A percentile compares a stretch with the other conserved stretches of the same genome.
phyloP scores from a whole-genome alignment of 2,888 invertebrate species.

The Crioceris asparagi region DNA sequence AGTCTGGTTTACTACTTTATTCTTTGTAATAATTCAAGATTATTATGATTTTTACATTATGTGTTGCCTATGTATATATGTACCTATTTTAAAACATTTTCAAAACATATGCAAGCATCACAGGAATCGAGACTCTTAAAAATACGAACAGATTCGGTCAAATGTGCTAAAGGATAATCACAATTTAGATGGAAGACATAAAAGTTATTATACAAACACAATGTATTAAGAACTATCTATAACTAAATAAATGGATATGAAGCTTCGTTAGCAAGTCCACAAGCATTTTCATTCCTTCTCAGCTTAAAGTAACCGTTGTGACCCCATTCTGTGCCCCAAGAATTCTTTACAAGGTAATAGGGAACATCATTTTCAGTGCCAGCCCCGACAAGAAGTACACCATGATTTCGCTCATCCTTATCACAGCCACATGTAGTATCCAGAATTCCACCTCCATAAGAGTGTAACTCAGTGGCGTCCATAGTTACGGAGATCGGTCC shows the following conservation, averaged over 20 bases:
- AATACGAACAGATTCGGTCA: too few relatives aligned
- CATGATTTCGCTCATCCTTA: slow-evolving; percentile 57
- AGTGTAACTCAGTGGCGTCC: slow-evolving; percentile 80
- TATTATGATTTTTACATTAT: too few relatives aligned
- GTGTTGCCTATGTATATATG: too few relatives aligned
- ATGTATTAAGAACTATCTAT: too few relatives aligned
- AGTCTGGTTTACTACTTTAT: too few relatives aligned
- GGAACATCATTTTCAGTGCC: slow-evolving; percentile 44
- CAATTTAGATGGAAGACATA: too few relatives aligned
- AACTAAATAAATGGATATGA: not conserved
- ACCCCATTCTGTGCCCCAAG: slow-evolving; percentile 40
- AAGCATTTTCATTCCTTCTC: slow-evolving; percentile 49
- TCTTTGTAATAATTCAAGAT: too few relatives aligned
- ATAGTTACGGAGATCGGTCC: slow-evolving; percentile 82
- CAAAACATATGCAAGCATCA: too few relatives aligned
- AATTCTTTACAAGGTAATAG: slow-evolving; percentile 59
- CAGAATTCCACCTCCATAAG: slow-evolving; percentile 68
- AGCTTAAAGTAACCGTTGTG: slow-evolving; percentile 24
- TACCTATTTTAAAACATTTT: too few relatives aligned
- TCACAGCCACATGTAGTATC: slow-evolving; percentile 54
- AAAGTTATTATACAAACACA: too few relatives aligned
- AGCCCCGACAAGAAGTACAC: slow-evolving; percentile 66
- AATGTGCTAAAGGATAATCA: too few relatives aligned
- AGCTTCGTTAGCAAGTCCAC: slow-evolving; percentile 44
- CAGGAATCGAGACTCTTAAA: too few relatives aligned